Conservation (phyloP, 1,140 invertebrate species). For the Nasonia giraulti region DNA sequence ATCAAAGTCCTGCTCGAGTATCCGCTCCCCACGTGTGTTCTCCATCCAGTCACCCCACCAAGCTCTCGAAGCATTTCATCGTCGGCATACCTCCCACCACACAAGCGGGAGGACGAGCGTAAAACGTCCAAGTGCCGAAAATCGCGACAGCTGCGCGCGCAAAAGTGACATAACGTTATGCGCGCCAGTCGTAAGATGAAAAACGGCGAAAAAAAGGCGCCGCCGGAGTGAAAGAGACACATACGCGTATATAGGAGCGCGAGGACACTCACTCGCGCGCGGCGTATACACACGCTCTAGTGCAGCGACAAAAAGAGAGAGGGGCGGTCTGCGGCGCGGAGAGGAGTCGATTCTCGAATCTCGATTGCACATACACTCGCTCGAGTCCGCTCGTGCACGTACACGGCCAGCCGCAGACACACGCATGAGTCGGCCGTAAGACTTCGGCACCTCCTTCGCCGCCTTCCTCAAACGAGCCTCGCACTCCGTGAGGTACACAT, state of each 20-base stretch:
- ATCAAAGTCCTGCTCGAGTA: neutral
- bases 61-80: neutral
- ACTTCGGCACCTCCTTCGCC: conserved; percentile 71
- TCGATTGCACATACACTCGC: conserved; percentile 55
- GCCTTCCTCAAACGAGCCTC: conserved; percentile 73
- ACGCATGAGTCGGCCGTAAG: conserved; percentile 59
- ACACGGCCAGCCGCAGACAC: conserved; percentile 63
- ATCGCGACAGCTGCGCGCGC: neutral
- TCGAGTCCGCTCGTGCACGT: conserved; percentile 60
- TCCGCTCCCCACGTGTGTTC: neutral
- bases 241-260: neutral
- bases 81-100: neutral
- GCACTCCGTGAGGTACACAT: conserved; percentile 71
- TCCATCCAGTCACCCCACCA: neutral
- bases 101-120: neutral
- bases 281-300: neutral
- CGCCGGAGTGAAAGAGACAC: conserved; percentile 14
- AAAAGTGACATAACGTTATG: neutral
- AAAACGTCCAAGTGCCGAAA: neutral
- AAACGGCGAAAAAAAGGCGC: conserved; percentile 16
- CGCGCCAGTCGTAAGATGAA: neutral
- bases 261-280: neutral
- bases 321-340: conserved; percentile 41
- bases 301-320: conserved; percentile 54
- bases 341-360: conserved; percentile 67